Base-by-base conservation (phyloP, 1,140 invertebrate species). In the Ceratina australensis region DNA sequence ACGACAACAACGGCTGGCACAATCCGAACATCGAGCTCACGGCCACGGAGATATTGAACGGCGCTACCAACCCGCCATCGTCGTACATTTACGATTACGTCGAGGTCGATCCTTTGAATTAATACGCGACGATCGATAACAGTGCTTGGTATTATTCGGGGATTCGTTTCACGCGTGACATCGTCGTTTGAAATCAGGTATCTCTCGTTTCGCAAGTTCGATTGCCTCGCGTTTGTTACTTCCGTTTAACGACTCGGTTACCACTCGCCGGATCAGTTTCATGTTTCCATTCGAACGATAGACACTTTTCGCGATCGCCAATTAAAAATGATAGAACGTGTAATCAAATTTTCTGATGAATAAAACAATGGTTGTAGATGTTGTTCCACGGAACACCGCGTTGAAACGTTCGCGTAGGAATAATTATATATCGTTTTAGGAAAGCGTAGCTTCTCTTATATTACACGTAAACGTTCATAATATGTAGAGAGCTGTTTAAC, bases 61-160 rank as follows among this genome's bases (percentile, higher is more conserved):
- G 91, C 26, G 50, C 82, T 28, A n/a, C 85, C 50, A 85, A 83
- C 72, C 52, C 85, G 8, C 71, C 90, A 54, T 54, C 91, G 61
- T 76, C 89, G 28, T 92, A 90, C 68, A 90, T 92, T 60, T 92
- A 89, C 50, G 91, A 93, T 64, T 92, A 89, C 59, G 90, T 92
- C 56, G 90, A 90, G 49, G 86, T 92, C 71, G 89, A 89, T 82
- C 88, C 90, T 56, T 72, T 92, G 33, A 92, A 92, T 86, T 92
- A 88, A 87, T 20, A 47, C 26, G 26, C 33, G 20, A 33, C 3
- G 52, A 61, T 18, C 67, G 12, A 61, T 18, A 69, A 42, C 47
- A 24, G 28, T 75, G 18, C 33, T 71, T 4, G 20, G 10, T 15
- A 71, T 77, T 71, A 33, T 3, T 16, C n/a, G 3, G 13, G 49